Evolutionary conservation across 2,113 vertebrate species (phyloP).

Genomic region (Charina bottae): DNA sequence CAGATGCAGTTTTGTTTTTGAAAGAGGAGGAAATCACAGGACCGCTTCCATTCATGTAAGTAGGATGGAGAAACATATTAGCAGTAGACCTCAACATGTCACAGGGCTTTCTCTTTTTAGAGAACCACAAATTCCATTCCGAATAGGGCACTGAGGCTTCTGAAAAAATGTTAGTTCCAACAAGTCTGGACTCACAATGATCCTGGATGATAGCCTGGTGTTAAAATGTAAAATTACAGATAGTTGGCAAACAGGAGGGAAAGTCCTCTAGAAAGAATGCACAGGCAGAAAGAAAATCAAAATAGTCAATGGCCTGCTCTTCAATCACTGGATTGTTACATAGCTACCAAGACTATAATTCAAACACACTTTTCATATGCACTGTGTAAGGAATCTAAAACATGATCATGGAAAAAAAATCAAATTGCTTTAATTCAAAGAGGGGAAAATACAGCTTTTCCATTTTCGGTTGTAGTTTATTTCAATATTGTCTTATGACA

Average conservation of each 20-base stretch:
- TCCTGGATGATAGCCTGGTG: slow-evolving; percentile 41
- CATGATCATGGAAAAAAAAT: background rate
- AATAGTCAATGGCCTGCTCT: slow-evolving; percentile 61
- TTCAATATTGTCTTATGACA: background rate
- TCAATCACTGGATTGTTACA: slow-evolving; percentile 70
- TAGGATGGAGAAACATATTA: slow-evolving; percentile 38
- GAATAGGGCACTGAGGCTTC: slow-evolving; percentile 14
- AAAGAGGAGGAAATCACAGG: slow-evolving; percentile 6
- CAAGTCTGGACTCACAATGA: slow-evolving; percentile 19
- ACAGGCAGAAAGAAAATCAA: slow-evolving; percentile 56
- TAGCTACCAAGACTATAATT: slow-evolving; percentile 59
- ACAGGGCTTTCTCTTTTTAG: background rate
- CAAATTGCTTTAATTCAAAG: slow-evolving; percentile 40
- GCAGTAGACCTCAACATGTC: slow-evolving; percentile 21
- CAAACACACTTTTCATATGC: slow-evolving; percentile 63
- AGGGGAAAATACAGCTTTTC: background rate
- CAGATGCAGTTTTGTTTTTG: slow-evolving; percentile 10
- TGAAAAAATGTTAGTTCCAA: slow-evolving; percentile 47
- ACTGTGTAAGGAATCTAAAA: slow-evolving; percentile 59
- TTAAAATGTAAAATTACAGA: slow-evolving; percentile 57
- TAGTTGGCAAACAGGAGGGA: slow-evolving; percentile 61
- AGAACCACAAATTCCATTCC: slow-evolving; percentile 18
- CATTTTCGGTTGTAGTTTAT: background rate
- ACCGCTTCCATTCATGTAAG: slow-evolving; percentile 50
- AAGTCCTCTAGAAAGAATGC: slow-evolving; percentile 56